Evolutionary conservation across 2,888 invertebrate species (phyloP), one percentile per base, ranked within the genome.

Genomic region (Malthinus flaveolus): DNA sequence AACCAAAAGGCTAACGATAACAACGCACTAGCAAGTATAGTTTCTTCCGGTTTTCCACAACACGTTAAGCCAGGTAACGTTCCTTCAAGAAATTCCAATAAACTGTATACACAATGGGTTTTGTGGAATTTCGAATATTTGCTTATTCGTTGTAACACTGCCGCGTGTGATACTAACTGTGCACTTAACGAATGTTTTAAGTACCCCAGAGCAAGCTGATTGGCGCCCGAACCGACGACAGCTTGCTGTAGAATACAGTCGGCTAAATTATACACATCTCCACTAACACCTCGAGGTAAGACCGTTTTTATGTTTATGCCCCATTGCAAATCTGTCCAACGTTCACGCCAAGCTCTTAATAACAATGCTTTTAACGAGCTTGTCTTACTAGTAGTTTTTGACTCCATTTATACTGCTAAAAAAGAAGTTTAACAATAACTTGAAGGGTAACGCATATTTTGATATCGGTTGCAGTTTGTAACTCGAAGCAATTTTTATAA

Each of bases 281-380:
- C 93, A 73, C 92, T 93, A 1, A 93, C 93, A n/a, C 93, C 93
- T 74, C 93, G 81, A 1, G 93, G 93, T 59, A 91, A 79, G 65
- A 88, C 92, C n/a, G 91, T 91, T 83, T 96, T 96, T 54, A 97
- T 93, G 73, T 95, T 93, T 66, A 95, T 95, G 35, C 95, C 95
- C 96, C 96, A 97, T 79, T 95, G 93, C 42, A 95, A 85, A 77
- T 96, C 96, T 1, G 91, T 89, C 97, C 97, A 97, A 60, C 97
- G 83, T 80, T 97, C 96, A 68, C 95, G 85, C 97, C 97, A 97
- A 46, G 96, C 97, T 75, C 88, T 85, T 56, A 94, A 80, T 66
- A 94, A 82, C 23, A 93, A 80, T 57, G 91, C 89, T 78, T 91
- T 91, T 46, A 92, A 77, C 57, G 89, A 87, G 77, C 90, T 90